phyloP scores from a whole-genome alignment of 1,140 invertebrate genomes.

The Drosophila subobscura region DNA sequence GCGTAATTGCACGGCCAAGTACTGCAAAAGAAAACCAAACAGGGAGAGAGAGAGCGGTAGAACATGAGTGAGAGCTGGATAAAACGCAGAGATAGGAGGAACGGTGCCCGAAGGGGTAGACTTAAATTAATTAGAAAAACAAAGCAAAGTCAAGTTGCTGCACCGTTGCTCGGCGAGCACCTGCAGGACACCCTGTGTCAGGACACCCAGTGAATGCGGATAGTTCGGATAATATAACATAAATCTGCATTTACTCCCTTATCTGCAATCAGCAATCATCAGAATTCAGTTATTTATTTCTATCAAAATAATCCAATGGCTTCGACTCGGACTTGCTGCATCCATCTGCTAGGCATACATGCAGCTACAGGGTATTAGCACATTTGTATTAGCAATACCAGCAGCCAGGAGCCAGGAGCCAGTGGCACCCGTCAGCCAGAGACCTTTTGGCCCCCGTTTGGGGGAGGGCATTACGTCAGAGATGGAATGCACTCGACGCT shows the following conservation, averaged over 20 bases:
- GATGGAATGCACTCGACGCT: conserved; percentile 60
- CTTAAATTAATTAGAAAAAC: conserved; percentile 56
- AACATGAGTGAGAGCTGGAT: conserved; percentile 31
- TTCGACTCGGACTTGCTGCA: too few species aligned
- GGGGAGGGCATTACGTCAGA: conserved; percentile 49
- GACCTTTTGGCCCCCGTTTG: conserved; percentile 8
- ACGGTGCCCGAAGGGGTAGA: background rate
- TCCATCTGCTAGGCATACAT: too few species aligned
- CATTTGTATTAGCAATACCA: conserved; percentile 32
- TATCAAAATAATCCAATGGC: too few species aligned
- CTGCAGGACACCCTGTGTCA: too few species aligned
- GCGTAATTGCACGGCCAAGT: conserved; percentile 58
- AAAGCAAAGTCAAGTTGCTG: conserved; percentile 6
- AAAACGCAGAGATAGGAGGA: background rate
- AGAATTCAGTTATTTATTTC: too few species aligned
- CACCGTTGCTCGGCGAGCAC: too few species aligned
- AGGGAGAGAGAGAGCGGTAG: background rate
- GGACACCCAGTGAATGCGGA: background rate
- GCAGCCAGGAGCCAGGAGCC: background rate
- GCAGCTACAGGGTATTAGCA: conserved; percentile 13
- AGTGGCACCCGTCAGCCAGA: too few species aligned
- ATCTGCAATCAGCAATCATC: too few species aligned
- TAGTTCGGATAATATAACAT: too few species aligned
- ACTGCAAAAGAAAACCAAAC: conserved; percentile 41
- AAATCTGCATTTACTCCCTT: too few species aligned